phyloP scores from a whole-genome alignment of 2,113 vertebrate genomes.

The Heliornis fulica region DNA sequence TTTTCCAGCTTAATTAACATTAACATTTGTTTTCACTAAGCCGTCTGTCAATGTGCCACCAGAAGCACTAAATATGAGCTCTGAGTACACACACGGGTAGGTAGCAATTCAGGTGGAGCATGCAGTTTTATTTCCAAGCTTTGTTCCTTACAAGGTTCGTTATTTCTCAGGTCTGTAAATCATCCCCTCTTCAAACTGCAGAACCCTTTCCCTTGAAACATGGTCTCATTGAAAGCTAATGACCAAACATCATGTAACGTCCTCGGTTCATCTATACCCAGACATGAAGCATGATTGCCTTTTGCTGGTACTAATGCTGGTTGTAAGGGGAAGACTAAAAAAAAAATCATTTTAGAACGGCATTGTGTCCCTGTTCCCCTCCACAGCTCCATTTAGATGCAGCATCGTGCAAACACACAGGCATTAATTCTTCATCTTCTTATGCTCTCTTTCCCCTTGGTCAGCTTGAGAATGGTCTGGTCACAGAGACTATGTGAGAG shows the following conservation, averaged over 20 bases:
- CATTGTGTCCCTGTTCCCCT: neutral
- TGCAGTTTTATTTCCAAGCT: conserved; percentile 10
- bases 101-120: conserved; percentile 42
- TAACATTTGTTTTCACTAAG: conserved; percentile 66
- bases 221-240: neutral
- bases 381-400: neutral
- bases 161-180: conserved; percentile 19
- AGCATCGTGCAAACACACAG: neutral
- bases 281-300: neutral
- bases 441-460: neutral
- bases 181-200: neutral
- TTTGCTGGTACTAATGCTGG: neutral
- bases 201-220: neutral
- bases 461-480: accelerated
- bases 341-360: neutral
- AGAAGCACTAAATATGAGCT: conserved; percentile 32
- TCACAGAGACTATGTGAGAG: neutral
- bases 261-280: neutral
- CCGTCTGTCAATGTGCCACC: conserved; percentile 60
- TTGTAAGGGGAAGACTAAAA: neutral
- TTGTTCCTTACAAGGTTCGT: conserved; percentile 36
- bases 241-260: conserved; percentile 32
- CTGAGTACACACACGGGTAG: neutral
- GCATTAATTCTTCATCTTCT: neutral
- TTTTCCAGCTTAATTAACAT: conserved; percentile 70